Evolutionary conservation across 2,888 invertebrate genomes (phyloP).

Genomic region (Stictocephala bisonia): DNA sequence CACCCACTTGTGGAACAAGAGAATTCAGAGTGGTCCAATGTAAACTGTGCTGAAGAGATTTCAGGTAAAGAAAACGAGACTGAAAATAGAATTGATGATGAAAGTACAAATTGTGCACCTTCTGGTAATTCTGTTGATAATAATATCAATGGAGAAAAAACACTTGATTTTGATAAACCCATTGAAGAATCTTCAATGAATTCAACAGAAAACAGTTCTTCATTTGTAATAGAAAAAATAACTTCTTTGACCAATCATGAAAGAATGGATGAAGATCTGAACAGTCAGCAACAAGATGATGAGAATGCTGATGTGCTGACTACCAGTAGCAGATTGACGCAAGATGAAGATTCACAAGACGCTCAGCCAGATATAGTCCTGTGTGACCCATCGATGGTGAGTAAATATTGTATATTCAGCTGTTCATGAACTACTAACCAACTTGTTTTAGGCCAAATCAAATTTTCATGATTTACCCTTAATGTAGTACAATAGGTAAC

Average conservation of each 20-base stretch:
- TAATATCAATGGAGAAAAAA: too few relatives aligned
- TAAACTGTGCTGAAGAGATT: too few relatives aligned
- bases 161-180: background rate
- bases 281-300: background rate
- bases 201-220: conserved; percentile 5
- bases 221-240: conserved; percentile 14
- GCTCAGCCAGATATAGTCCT: conserved; percentile 2
- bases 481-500: too few relatives aligned
- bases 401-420: too few relatives aligned
- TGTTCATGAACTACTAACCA: too few relatives aligned
- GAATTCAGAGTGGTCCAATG: too few relatives aligned
- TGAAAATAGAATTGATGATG: too few relatives aligned
- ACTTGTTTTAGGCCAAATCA: conserved; percentile 6
- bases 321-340: background rate
- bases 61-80: too few relatives aligned
- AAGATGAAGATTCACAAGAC: conserved; percentile 17
- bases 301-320: background rate
- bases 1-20: too few relatives aligned
- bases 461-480: too few relatives aligned
- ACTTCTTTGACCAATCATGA: conserved; percentile 17
- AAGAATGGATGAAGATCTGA: background rate
- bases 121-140: background rate
- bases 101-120: background rate
- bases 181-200: background rate
- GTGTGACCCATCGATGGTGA: conserved; percentile 35